A percentile compares a stretch with the other conserved stretches of the same genome.
Conservation (phyloP, 1,140 invertebrate species). For the fruit fly (Drosophila melanogaster) region DNA sequence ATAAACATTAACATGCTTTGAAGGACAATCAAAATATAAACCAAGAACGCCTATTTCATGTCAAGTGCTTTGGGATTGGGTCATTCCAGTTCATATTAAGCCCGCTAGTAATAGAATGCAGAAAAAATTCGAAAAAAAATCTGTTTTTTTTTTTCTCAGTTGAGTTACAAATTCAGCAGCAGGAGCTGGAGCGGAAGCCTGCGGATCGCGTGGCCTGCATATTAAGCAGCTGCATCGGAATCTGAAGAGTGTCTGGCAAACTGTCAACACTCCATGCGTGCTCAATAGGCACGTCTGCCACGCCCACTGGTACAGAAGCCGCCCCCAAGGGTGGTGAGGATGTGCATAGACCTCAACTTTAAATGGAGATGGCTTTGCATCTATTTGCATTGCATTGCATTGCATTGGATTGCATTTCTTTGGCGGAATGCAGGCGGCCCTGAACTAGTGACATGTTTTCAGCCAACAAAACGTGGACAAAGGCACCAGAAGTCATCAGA, state of each 20-base stretch:
- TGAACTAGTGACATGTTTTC: constrained; percentile 75
- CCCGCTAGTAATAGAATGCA: too few relatives aligned
- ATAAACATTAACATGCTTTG: not conserved
- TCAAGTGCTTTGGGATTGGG: too few relatives aligned
- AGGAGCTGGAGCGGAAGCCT: constrained; percentile 15
- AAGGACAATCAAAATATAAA: too few relatives aligned
- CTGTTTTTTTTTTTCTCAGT: constrained; percentile 5
- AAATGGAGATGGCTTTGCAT: constrained; percentile 45
- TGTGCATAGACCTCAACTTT: constrained; percentile 20
- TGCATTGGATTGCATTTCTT: constrained; percentile 41
- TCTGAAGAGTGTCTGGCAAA: constrained; percentile 48
- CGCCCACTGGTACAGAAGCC: not conserved
- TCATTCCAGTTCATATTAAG: not conserved
- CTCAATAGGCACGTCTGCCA: constrained; percentile 55
- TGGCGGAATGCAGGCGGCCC: constrained; percentile 53
- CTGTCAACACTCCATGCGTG: constrained; percentile 61
- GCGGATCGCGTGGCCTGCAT: constrained; percentile 47
- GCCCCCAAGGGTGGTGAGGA: not conserved
- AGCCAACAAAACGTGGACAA: constrained; percentile 29
- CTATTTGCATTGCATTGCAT: constrained; percentile 50
- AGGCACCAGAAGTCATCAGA: constrained; percentile 29
- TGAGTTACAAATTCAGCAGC: not conserved
- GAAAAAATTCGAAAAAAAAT: too few relatives aligned
- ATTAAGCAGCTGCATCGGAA: constrained; percentile 49
- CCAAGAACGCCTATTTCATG: too few relatives aligned